Base-by-base conservation (phyloP, 2,888 invertebrate species). In the Dicyrtoma fusca region DNA sequence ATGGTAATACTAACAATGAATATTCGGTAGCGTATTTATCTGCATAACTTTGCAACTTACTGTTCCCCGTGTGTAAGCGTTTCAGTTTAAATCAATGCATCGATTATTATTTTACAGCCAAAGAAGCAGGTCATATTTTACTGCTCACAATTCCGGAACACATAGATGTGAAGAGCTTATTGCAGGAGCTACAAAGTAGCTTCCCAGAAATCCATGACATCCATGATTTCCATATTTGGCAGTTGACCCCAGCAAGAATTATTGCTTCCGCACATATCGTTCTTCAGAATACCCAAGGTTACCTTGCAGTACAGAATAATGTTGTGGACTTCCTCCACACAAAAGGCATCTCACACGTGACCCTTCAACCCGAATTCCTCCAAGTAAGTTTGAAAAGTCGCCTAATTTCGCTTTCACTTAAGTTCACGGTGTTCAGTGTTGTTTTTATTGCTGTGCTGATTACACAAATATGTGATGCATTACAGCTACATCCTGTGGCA, bases 141-240 rank as follows among this genome's bases (percentile, higher is more conserved):
- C 87, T 97, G 21, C 95, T 97, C 85, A 96, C 95, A 0, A 95
- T 96, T 73, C 96, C 97, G 0, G 92, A 90, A 80, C 91, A 94
- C 14, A 90, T 96, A 76, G 90, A 95, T 81, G 90, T 93, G 55
- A 87, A 89, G 76, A 86, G 87, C 10, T 86, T 94, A 75, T 88
- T 89, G 77, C 85, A 86, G 45, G 88, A 89, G 76, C 82, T 94
- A 51, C 82, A 88, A 0, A 84, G 85, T 70, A 87, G 88, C 75
- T 91, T 91, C 82, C 89, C 90, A 0, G 89, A 88, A 74, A 89
- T 92, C 71, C 85, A 89, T 0, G 90, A 89, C 81, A 90, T 94
- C 21, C 95, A 95, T 82, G 94, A 95, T 84, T 86, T 95, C 53
- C 95, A 95, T 82, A 90, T 95, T 23, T 95, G 95, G 94, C 92